phyloP scores from a whole-genome alignment of 2,113 vertebrate species.

The Dryoscopus gambensis region DNA sequence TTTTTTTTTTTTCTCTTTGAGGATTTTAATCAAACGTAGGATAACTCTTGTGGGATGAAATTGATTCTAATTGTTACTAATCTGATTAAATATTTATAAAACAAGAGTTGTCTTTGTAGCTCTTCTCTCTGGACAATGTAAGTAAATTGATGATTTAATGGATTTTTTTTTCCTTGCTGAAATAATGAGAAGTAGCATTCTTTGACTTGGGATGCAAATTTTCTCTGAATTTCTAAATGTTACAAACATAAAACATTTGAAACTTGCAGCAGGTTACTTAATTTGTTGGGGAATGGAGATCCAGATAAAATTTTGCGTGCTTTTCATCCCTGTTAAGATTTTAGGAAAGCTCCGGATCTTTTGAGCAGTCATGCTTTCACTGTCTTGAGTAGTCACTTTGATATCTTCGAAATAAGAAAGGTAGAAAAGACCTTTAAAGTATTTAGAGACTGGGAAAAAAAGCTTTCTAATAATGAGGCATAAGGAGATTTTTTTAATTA shows the following conservation, averaged over 20 bases:
- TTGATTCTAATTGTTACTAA: not conserved
- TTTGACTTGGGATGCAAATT: not conserved
- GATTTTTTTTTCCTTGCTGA: not conserved
- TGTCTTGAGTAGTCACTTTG: not conserved
- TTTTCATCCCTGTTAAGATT: not conserved
- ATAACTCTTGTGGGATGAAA: not conserved
- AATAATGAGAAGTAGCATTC: not conserved
- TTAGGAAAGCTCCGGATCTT: not conserved
- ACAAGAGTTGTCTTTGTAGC: not conserved
- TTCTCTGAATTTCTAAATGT: not conserved
- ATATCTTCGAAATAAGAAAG: not conserved
- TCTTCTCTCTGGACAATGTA: not conserved
- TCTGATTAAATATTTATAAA: conserved; percentile 2
- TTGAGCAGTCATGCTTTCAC: not conserved
- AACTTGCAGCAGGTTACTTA: not conserved
- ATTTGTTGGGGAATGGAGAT: not conserved
- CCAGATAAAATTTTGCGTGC: not conserved
- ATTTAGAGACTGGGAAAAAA: not conserved
- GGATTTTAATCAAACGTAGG: not conserved
- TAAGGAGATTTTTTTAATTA: not conserved
- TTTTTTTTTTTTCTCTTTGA: not conserved
- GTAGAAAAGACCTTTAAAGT: not conserved
- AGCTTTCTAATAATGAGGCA: not conserved
- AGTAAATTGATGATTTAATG: not conserved
- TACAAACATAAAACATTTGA: not conserved